Conservation (phyloP, 2,888 invertebrate species). For the Dione juno region DNA sequence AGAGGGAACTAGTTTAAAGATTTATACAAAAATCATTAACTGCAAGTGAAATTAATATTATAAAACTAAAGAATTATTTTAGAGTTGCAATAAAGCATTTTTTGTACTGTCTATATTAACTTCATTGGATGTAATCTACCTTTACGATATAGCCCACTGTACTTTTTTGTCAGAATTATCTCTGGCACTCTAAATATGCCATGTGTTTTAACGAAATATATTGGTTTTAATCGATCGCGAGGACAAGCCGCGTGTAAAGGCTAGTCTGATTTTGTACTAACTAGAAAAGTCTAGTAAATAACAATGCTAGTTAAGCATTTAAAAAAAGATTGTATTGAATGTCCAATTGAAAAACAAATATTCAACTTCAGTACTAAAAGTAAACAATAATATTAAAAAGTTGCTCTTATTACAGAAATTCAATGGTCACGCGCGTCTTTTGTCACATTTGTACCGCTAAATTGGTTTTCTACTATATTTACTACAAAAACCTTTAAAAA, state of each 20-base stretch:
- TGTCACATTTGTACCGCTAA: neutral
- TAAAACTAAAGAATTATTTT: too few relatives aligned
- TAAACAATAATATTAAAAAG: constrained; percentile 1
- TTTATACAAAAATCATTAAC: too few relatives aligned
- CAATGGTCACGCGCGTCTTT: constrained; percentile 18
- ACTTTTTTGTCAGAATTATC: too few relatives aligned
- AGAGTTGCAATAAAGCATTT: neutral
- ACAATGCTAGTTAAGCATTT: too few relatives aligned
- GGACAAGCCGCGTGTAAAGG: too few relatives aligned
- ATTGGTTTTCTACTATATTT: constrained; percentile 12
- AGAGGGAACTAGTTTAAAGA: too few relatives aligned
- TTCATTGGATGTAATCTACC: too few relatives aligned
- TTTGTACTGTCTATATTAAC: neutral
- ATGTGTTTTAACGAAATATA: too few relatives aligned
- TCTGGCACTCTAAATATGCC: too few relatives aligned
- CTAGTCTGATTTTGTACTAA: neutral
- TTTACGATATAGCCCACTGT: too few relatives aligned
- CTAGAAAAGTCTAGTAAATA: neutral
- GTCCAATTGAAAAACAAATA: neutral
- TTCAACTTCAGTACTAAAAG: neutral
- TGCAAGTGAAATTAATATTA: too few relatives aligned
- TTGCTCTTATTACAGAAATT: constrained; percentile 5
- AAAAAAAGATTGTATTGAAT: neutral
- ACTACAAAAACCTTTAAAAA: neutral
- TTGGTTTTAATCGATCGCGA: too few relatives aligned